Base-by-base conservation (phyloP, 2,113 vertebrate species). In the Oryzias celebensis region DNA sequence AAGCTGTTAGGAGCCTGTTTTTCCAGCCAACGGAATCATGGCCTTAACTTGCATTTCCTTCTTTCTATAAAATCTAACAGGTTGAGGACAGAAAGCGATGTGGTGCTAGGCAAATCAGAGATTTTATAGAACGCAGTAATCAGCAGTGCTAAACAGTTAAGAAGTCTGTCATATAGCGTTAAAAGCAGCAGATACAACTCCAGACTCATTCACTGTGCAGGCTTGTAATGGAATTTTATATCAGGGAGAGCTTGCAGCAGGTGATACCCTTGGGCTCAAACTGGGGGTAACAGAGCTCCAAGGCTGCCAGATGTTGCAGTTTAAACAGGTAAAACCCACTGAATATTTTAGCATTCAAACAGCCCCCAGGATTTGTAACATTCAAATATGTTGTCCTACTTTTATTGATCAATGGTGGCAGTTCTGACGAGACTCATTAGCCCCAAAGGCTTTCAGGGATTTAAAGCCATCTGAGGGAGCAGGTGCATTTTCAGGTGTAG, bases 151-250 rank as follows among this genome's bases (percentile, higher is more conserved):
- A 36, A 36, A 36, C 36, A 36, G 36, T 36, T 36, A 36, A 36
- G 31, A 36, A 36, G 31, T 36, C 12, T 36, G 36, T 36, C 36
- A 36, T 36, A 36, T 36, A 36, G 36, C 8, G 36, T 36, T 36
- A 36, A 8, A 36, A 36, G 36, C 36, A 36, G 36, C 36, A 36
- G 36, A 36, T 12, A 71, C 54, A 44, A 45, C 49, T 57, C 65
- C 44, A 56, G 59, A 63, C 46, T 3, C 22, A 48, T 14, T 52
- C 20, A 18, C 14, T 50, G 23, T 31, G 59, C 45, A 43, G 59
- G 6, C 26, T 56, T 67, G 61, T 57, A 62, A 78, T 65, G 20
- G 65, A 80, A 80, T 80, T 80, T 72, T 77, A 71, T 66, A 81
- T 69, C 28, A 78, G 54, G 18, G 44, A 53, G 59, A 36, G 36